A percentile compares a stretch with the other conserved stretches of the same genome.
Conservation (phyloP, 2,888 invertebrate species). For the Nemoura dubitans region DNA sequence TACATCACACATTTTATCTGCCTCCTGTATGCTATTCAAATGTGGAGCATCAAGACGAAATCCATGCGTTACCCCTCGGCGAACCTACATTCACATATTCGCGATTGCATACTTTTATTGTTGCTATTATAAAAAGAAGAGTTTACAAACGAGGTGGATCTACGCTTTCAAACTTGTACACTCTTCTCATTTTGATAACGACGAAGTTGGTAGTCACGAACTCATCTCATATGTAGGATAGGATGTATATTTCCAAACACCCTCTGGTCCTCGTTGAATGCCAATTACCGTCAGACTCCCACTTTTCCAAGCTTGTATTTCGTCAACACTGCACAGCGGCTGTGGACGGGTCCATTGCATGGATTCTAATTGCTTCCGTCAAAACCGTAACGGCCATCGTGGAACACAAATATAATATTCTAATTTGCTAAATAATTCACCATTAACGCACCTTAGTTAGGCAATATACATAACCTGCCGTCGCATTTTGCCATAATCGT, state of each 20-base stretch:
- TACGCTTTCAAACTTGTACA: background rate
- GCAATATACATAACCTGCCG: no score
- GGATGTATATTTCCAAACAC: background rate
- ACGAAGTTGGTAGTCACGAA: background rate
- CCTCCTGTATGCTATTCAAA: background rate
- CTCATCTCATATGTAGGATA: background rate
- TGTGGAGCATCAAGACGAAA: background rate
- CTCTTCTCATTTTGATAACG: background rate
- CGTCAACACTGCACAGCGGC: background rate
- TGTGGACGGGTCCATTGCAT: background rate
- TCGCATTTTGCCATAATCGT: no score
- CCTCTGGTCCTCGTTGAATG: background rate
- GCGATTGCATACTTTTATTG: background rate
- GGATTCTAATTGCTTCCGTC: background rate
- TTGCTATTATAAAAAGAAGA: background rate
- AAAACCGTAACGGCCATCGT: background rate
- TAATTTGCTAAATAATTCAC: background rate
- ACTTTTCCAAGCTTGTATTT: background rate
- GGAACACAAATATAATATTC: background rate
- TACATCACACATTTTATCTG: background rate
- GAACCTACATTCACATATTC: background rate
- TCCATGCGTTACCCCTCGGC: background rate
- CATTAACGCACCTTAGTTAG: background rate
- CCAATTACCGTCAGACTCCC: background rate
- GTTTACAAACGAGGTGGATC: background rate